phyloP scores from a whole-genome alignment of 2,888 invertebrate species.

The Chaetogeoica ovagalla region DNA sequence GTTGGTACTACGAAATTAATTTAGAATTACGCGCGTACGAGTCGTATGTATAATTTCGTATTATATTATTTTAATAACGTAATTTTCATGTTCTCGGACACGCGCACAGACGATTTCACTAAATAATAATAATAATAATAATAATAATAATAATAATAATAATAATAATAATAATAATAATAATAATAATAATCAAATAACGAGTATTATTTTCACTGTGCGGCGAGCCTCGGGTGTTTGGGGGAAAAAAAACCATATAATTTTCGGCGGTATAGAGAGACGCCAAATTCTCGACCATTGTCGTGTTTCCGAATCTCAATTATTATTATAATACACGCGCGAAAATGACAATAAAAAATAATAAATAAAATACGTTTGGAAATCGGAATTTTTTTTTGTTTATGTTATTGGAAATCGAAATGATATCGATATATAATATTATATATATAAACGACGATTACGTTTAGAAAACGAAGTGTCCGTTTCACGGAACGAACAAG shows the following conservation, averaged over 20 bases:
- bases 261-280: background rate
- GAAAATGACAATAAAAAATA: background rate
- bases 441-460: too few species aligned
- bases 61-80: too few species aligned
- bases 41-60: too few species aligned
- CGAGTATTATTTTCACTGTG: constrained; percentile 12
- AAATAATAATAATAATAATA: too few species aligned
- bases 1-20: too few species aligned
- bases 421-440: background rate
- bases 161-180: constrained; percentile 23
- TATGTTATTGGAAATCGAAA: background rate
- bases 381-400: constrained; percentile 17
- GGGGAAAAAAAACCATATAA: background rate
- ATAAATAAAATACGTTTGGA: constrained; percentile 1
- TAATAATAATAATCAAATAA: constrained; percentile 3
- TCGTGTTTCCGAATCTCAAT: constrained; percentile 4
- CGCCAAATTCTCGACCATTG: constrained; percentile 13
- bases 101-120: too few species aligned
- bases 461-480: too few species aligned
- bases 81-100: too few species aligned
- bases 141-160: too few species aligned
- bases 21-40: too few species aligned
- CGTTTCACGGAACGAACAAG: too few species aligned
- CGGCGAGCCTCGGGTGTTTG: background rate
- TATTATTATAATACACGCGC: background rate